phyloP scores from a whole-genome alignment of 2,113 vertebrate genomes.

The Lophura nycthemera region DNA sequence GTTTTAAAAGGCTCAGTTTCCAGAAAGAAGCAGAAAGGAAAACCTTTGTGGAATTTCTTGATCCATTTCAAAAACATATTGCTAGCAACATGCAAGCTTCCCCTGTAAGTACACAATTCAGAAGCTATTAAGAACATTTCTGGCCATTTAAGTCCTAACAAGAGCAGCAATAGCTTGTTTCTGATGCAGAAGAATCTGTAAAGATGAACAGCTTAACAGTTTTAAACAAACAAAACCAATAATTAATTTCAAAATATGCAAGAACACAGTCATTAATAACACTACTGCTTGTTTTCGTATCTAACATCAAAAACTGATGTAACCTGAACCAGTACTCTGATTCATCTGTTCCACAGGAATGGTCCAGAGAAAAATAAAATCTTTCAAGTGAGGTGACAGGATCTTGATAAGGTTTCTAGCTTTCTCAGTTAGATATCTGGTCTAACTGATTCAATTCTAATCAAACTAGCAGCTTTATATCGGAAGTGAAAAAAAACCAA shows the following conservation, averaged over 20 bases:
- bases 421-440: neutral
- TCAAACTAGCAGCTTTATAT: neutral
- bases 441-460: neutral
- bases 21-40: neutral
- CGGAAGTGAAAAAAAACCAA: neutral
- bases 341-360: neutral
- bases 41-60: neutral
- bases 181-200: neutral
- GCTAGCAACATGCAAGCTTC: neutral
- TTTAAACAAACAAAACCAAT: neutral
- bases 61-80: neutral
- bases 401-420: neutral
- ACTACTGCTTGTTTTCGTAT: neutral
- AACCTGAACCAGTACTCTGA: neutral
- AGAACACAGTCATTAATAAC: neutral
- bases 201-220: neutral
- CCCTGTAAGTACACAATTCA: neutral
- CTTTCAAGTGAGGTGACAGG: neutral
- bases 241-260: neutral
- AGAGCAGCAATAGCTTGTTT: neutral
- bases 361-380: neutral
- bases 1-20: conserved; percentile 9
- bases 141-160: neutral
- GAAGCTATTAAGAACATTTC: neutral
- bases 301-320: neutral